phyloP scores from a whole-genome alignment of 1,140 invertebrate species.

The Drosophila busckii region DNA sequence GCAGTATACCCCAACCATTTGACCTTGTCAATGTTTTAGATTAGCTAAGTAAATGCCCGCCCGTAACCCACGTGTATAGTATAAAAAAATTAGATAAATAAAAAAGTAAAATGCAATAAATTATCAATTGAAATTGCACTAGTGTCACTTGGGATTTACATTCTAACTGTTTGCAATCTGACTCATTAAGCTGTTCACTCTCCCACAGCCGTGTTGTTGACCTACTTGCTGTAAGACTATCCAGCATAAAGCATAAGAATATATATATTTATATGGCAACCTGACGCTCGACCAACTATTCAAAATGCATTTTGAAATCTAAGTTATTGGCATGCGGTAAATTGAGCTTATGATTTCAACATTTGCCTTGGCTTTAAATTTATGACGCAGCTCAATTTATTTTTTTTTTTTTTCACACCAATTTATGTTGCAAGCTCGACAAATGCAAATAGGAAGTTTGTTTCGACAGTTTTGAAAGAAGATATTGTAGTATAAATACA shows the following conservation, averaged over 20 bases:
- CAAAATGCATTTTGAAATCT: constrained; percentile 35
- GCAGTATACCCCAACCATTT: constrained; percentile 25
- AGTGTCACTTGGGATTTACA: too few relatives aligned
- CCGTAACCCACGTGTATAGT: constrained; percentile 19
- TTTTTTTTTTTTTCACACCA: neutral
- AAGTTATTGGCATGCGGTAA: constrained; percentile 38
- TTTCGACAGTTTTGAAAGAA: too few relatives aligned
- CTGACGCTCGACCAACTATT: constrained; percentile 21
- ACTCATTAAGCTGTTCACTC: constrained; percentile 36
- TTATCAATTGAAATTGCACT: constrained; percentile 2
- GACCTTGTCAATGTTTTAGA: constrained; percentile 51
- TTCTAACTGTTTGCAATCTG: constrained; percentile 11
- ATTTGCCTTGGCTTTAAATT: constrained; percentile 43
- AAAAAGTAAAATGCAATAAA: constrained; percentile 17
- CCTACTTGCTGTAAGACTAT: constrained; percentile 50
- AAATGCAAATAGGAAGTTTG: constrained; percentile 4
- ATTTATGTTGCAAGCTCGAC: neutral
- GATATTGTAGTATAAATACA: too few relatives aligned
- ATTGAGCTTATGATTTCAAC: constrained; percentile 28
- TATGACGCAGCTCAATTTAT: constrained; percentile 20
- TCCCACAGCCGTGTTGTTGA: constrained; percentile 48
- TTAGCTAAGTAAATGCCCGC: constrained; percentile 17
- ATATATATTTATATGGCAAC: constrained; percentile 37
- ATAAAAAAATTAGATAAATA: constrained; percentile 26
- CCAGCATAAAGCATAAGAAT: constrained; percentile 38